phyloP scores from a whole-genome alignment of 2,888 invertebrate genomes.

The Chouioia cunea region DNA sequence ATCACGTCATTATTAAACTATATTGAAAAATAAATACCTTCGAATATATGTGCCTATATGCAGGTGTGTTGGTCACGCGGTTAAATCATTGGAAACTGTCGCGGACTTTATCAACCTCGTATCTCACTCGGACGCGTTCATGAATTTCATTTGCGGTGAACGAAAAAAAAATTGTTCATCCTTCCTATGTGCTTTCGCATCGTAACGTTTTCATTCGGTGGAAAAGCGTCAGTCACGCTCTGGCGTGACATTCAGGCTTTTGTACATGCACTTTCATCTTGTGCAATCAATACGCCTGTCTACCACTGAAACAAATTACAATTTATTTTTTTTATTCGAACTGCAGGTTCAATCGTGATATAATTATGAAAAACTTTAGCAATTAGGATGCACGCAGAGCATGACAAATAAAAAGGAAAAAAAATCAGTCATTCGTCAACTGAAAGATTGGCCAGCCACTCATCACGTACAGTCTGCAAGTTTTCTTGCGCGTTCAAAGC shows the following conservation, averaged over 20 bases:
- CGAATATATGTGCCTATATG: too few relatives aligned
- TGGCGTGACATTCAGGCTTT: conserved; percentile 9
- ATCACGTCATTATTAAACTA: too few relatives aligned
- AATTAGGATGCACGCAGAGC: not conserved
- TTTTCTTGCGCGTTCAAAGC: conserved; percentile 8
- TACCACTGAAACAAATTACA: conserved; percentile 26
- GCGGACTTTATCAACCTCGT: conserved; percentile 6
- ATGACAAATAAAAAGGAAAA: not conserved
- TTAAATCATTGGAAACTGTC: conserved; percentile 16
- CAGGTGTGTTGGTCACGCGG: not conserved
- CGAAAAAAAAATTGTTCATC: not conserved
- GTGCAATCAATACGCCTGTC: conserved; percentile 23
- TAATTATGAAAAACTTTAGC: not conserved
- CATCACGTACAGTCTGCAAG: conserved; percentile 14
- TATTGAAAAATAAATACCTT: too few relatives aligned
- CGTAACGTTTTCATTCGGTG: conserved; percentile 34
- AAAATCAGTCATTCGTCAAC: conserved; percentile 34
- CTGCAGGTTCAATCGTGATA: conserved; percentile 2
- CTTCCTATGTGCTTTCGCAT: not conserved
- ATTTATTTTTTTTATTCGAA: conserved; percentile 12
- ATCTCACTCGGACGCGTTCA: not conserved
- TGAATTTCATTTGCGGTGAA: conserved; percentile 34
- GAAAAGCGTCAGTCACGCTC: conserved; percentile 31
- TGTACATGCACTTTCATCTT: conserved; percentile 31
- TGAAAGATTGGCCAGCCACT: conserved; percentile 36